Percentiles rank a stretch among this genome's conserved stretches.
Conservation (phyloP, 2,797 vertebrate genomes). For the Acanthurus lineatus region DNA sequence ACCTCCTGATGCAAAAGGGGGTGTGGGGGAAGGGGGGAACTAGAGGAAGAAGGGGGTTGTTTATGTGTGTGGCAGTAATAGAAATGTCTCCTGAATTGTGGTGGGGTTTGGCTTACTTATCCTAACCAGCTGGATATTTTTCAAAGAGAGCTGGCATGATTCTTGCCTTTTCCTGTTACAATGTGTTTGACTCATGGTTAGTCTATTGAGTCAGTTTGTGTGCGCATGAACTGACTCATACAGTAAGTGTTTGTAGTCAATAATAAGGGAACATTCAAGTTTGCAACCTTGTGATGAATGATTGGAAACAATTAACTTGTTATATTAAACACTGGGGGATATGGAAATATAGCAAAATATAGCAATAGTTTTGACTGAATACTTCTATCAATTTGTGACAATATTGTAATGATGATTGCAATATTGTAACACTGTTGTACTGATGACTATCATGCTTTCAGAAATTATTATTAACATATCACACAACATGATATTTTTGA, state of each 20-base stretch:
- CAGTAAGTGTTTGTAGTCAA: conserved; percentile 22
- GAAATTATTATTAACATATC: too few relatives aligned
- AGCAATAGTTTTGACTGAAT: too few relatives aligned
- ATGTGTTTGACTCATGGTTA: conserved; percentile 69
- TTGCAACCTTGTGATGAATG: conserved; percentile 7
- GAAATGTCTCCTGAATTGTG: conserved; percentile 64
- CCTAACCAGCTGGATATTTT: conserved; percentile 55
- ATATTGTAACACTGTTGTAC: too few relatives aligned
- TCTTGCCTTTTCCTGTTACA: conserved; percentile 67
- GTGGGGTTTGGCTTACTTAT: conserved; percentile 54
- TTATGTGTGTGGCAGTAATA: conserved; percentile 52
- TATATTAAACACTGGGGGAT: too few relatives aligned
- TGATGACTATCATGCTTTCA: too few relatives aligned
- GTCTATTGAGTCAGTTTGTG: conserved; percentile 51
- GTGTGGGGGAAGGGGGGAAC: conserved; percentile 64
- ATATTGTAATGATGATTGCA: too few relatives aligned
- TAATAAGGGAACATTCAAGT: conserved; percentile 17
- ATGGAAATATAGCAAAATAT: too few relatives aligned
- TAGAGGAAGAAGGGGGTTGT: conserved; percentile 74
- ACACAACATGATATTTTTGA: too few relatives aligned
- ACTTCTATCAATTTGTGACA: too few relatives aligned
- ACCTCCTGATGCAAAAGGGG: conserved; percentile 78
- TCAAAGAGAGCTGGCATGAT: conserved; percentile 38
- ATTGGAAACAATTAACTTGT: conserved; percentile 1
- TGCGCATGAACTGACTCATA: conserved; percentile 63